Conservation (phyloP, 2,797 vertebrate species). For the Sebastes kiyomatsui region DNA sequence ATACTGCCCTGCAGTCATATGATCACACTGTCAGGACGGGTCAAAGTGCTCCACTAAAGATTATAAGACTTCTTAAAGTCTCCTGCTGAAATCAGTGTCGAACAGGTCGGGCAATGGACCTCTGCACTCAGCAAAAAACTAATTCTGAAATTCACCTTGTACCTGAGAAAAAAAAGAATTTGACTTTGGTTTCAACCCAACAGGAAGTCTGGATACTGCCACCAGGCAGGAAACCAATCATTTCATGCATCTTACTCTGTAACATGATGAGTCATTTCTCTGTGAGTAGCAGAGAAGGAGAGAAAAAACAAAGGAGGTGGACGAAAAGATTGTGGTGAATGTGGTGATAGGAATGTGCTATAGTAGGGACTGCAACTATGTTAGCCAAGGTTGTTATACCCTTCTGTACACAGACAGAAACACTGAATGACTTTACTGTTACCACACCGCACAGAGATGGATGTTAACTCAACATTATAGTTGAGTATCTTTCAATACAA, state of each 20-base stretch:
- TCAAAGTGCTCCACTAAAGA: slow-evolving; percentile 77
- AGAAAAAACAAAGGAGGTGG: slow-evolving; percentile 27
- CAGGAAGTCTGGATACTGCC: slow-evolving; percentile 39
- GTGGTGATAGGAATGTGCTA: slow-evolving; percentile 32
- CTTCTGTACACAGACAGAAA: not conserved
- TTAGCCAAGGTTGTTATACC: not conserved
- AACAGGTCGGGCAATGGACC: slow-evolving; percentile 15
- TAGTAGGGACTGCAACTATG: slow-evolving; percentile 13
- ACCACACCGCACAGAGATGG: not conserved
- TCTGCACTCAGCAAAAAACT: slow-evolving; percentile 16
- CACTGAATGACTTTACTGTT: not conserved
- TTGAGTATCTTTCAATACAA: not conserved
- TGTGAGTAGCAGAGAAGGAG: slow-evolving; percentile 13
- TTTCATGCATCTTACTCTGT: slow-evolving; percentile 1
- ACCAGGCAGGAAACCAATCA: slow-evolving; percentile 32
- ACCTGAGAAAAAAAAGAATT: slow-evolving; percentile 9
- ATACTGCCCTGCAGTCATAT: slow-evolving; percentile 58
- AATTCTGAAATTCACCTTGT: slow-evolving; percentile 44
- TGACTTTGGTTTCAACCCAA: slow-evolving; percentile 9
- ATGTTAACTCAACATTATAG: not conserved
- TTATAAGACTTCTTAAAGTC: slow-evolving; percentile 8
- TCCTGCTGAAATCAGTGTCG: slow-evolving; percentile 11
- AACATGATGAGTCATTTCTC: slow-evolving; percentile 33
- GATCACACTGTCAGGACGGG: slow-evolving; percentile 63
- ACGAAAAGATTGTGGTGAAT: slow-evolving; percentile 14